Conservation (phyloP, 2,888 invertebrate genomes). For the Meganola albula region DNA sequence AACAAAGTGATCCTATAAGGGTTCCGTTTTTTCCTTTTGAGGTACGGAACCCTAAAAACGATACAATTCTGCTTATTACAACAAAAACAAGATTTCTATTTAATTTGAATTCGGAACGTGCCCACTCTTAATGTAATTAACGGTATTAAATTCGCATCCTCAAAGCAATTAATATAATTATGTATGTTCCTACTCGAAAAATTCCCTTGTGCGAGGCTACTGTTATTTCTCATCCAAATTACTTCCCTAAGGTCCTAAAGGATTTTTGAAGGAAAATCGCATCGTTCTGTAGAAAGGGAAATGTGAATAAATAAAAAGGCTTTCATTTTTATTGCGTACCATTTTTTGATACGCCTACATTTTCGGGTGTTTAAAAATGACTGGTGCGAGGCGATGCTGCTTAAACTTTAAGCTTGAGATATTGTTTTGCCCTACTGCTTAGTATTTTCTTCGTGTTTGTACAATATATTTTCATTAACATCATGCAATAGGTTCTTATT, state of each 20-base stretch:
- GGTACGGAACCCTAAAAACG: too few species aligned
- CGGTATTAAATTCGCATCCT: conserved; percentile 26
- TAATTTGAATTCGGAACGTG: conserved; percentile 14
- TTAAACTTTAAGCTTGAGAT: conserved; percentile 14
- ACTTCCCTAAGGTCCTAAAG: conserved; percentile 32
- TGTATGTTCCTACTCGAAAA: conserved; percentile 22
- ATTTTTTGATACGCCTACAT: conserved; percentile 23
- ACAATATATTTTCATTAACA: too few species aligned
- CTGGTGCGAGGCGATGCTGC: conserved; percentile 19
- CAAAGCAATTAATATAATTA: conserved; percentile 28
- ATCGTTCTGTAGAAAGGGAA: conserved; percentile 25
- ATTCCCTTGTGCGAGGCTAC: conserved; percentile 16
- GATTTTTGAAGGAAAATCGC: conserved; percentile 30
- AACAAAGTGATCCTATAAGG: too few species aligned
- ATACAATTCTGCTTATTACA: too few species aligned
- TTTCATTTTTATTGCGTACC: conserved; percentile 30
- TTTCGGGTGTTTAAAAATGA: conserved; percentile 23
- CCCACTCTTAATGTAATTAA: conserved; percentile 22
- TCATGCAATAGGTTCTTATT: neutral
- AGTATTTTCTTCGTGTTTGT: too few species aligned
- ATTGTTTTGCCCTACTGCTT: conserved; percentile 17
- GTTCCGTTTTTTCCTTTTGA: too few species aligned
- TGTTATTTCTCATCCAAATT: conserved; percentile 31
- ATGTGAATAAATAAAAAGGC: conserved; percentile 32
- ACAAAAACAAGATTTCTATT: too few species aligned